Evolutionary conservation across 2,888 invertebrate species (phyloP).

Genomic region (Agrochola circellaris): DNA sequence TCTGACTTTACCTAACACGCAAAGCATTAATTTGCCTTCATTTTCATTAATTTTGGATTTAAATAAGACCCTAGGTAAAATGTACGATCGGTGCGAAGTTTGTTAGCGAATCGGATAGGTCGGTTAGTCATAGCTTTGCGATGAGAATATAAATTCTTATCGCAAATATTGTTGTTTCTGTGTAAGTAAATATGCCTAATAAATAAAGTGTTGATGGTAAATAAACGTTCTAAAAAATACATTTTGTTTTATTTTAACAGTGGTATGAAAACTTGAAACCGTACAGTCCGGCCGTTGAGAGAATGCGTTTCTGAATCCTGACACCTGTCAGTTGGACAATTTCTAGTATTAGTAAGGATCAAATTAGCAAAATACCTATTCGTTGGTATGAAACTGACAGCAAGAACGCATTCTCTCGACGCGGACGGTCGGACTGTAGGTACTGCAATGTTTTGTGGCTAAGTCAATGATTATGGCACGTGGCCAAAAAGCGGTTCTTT

Average conservation of each 20-base stretch:
- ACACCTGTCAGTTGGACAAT: too few relatives aligned
- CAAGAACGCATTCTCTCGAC: too few relatives aligned
- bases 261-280: not conserved
- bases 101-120: slow-evolving; percentile 52
- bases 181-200: slow-evolving; percentile 80
- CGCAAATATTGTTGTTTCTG: slow-evolving; percentile 82
- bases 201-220: slow-evolving; percentile 88
- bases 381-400: too few relatives aligned
- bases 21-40: not conserved
- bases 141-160: slow-evolving; percentile 56
- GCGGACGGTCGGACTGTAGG: too few relatives aligned
- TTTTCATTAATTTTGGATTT: not conserved
- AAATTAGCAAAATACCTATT: too few relatives aligned
- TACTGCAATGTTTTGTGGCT: too few relatives aligned
- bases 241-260: slow-evolving; percentile 45
- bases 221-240: slow-evolving; percentile 84
- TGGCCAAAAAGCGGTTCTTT: too few relatives aligned
- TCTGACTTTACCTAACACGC: not conserved
- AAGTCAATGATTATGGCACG: too few relatives aligned
- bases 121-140: slow-evolving; percentile 58
- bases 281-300: not conserved
- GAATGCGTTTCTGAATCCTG: too few relatives aligned
- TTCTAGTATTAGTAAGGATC: too few relatives aligned
- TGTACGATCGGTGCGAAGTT: slow-evolving; percentile 34
- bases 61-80: not conserved